Evolutionary conservation across 1,140 invertebrate genomes (phyloP), one percentile per base, ranked within the genome.

Genomic region (Trachymyrmex cornetzi): DNA sequence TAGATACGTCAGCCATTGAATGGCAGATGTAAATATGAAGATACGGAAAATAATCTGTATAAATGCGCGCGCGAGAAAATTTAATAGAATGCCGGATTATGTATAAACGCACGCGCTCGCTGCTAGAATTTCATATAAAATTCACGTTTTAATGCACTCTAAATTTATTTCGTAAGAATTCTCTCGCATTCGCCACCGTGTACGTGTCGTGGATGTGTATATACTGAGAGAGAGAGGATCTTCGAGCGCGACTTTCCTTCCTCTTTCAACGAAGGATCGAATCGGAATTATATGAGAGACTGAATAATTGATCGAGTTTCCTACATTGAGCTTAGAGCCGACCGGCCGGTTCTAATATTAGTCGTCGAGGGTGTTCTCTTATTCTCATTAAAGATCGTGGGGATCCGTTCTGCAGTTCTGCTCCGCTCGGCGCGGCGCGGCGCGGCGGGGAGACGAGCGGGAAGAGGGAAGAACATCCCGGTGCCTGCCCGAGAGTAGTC

Each of bases 291-390:
- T 72, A 82, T 72, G 79, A 87, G 85, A 48, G 44, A 71, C 30
- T 61, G 85, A 87, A 87, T 87, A 82, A 87, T 87, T 87, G 79
- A 87, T 87, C 85, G 59, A 61, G 38, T 67, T 75, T 82, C 67
- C 64, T 87, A 84, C 77, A 84, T 84, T 84, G 38, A 75, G 69
- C 69, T 84, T 84, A 84, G 80, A 84, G 24, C n/a, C 55, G 80
- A 27, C 57, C 55, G 77, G 77, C 55, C 69, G 69, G 27, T 61
- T 84, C 80, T 84, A 84, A 84, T 84, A 84, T 84, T 84, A 84
- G 80, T 84, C 80, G 69, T 82, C 34, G 72, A 85, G 34, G 59
- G 48, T 79, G 74, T 64, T 85, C 74, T 66, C 74, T 67, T 80
- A 80, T 86, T 86, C 85, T 84, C 80, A 84, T 84, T 84, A 84